phyloP scores from a whole-genome alignment of 1,140 invertebrate species.

The Pogonomyrmex californicus region DNA sequence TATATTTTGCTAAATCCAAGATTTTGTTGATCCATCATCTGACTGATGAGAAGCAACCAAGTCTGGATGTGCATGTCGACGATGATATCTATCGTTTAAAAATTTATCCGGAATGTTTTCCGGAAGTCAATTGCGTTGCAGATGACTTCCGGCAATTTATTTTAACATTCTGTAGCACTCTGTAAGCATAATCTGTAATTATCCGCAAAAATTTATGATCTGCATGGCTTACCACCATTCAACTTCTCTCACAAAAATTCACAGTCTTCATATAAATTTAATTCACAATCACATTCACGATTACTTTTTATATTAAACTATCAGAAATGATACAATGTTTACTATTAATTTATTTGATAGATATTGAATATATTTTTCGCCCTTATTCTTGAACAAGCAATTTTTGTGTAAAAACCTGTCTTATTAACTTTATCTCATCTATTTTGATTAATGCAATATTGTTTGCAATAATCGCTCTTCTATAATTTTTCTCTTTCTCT shows the following conservation, averaged over 20 bases:
- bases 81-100: background rate
- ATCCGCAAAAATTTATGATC: background rate
- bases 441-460: background rate
- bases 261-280: background rate
- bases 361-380: background rate
- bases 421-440: slow-evolving; percentile 1
- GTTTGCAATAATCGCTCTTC: background rate
- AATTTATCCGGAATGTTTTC: slow-evolving; percentile 11
- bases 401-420: background rate
- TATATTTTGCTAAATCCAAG: background rate
- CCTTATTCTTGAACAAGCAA: background rate
- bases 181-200: background rate
- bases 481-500: slow-evolving; percentile 22
- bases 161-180: background rate
- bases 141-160: background rate
- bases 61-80: background rate
- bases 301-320: background rate
- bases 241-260: background rate
- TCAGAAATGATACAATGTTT: background rate
- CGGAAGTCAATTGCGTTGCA: background rate
- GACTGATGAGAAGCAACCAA: background rate
- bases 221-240: background rate
- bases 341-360: background rate
- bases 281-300: background rate
- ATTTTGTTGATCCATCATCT: background rate